Evolutionary conservation across 2,888 invertebrate genomes (phyloP).

Genomic region (Caenorhabditis macrosperma): DNA sequence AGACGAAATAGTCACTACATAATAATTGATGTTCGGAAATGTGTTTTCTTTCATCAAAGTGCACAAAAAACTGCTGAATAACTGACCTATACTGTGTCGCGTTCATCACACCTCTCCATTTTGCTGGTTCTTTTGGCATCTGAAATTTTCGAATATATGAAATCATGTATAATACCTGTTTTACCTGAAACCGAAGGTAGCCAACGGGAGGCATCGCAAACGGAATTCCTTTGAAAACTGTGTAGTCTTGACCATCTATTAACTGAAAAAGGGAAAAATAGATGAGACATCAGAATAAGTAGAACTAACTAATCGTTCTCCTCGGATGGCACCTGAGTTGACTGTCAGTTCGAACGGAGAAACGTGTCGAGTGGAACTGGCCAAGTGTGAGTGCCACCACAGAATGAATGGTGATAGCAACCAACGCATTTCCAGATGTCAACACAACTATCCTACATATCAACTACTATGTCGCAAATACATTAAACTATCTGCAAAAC

Average conservation of each 20-base stretch:
- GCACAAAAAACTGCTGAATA: too few relatives aligned
- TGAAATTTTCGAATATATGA: slow-evolving; percentile 50
- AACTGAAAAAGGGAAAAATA: slow-evolving; percentile 43
- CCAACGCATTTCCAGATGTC: slow-evolving; percentile 59
- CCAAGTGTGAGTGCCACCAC: slow-evolving; percentile 58
- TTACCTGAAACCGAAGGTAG: slow-evolving; percentile 77
- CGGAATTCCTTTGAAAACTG: slow-evolving; percentile 80
- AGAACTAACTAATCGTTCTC: slow-evolving; percentile 75
- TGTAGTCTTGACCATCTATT: slow-evolving; percentile 75
- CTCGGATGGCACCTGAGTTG: slow-evolving; percentile 78
- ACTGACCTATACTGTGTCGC: slow-evolving; percentile 78
- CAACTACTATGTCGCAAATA: slow-evolving; percentile 54
- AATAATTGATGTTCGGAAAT: too few relatives aligned
- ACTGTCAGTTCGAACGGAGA: slow-evolving; percentile 77
- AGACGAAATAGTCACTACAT: too few relatives aligned
- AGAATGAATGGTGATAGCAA: slow-evolving; percentile 54
- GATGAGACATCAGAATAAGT: background rate
- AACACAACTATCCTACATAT: slow-evolving; percentile 61
- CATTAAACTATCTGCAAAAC: slow-evolving; percentile 52
- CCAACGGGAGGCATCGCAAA: slow-evolving; percentile 80
- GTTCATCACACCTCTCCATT: slow-evolving; percentile 80
- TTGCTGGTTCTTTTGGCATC: slow-evolving; percentile 78
- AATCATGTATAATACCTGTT: background rate
- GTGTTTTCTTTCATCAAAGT: too few relatives aligned
- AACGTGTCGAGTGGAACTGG: slow-evolving; percentile 56